Evolutionary conservation across 2,888 invertebrate species (phyloP).

Genomic region (Hofmannophila pseudospretella): DNA sequence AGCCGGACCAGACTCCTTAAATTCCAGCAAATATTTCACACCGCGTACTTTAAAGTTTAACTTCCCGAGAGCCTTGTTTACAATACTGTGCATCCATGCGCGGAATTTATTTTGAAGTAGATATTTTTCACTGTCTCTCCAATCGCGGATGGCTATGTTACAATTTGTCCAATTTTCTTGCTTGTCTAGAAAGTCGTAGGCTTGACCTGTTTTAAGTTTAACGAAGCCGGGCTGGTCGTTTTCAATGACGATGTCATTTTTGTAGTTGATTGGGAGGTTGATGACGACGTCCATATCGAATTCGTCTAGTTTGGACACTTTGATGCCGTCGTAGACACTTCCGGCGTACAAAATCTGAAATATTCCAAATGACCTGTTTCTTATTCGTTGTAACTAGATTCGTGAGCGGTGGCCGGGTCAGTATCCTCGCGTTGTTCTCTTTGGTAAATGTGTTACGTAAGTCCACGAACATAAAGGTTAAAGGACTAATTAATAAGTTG

Average conservation of each 20-base stretch:
- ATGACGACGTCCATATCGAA: constrained; percentile 80
- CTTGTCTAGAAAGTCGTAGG: constrained; percentile 53
- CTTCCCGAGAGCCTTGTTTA: constrained; percentile 59
- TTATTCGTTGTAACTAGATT: no score
- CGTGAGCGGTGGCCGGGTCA: no score
- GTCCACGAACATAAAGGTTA: no score
- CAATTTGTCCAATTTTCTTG: constrained; percentile 53
- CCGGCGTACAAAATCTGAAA: constrained; percentile 67
- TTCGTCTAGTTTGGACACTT: constrained; percentile 77
- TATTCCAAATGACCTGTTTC: no score
- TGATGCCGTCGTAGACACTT: constrained; percentile 79
- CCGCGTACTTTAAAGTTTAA: constrained; percentile 43
- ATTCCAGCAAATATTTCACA: constrained; percentile 41
- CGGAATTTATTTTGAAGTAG: constrained; percentile 68
- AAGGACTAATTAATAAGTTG: no score
- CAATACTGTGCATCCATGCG: constrained; percentile 72
- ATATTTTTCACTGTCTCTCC: constrained; percentile 64
- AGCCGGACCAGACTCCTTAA: constrained; percentile 73
- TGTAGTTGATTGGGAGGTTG: constrained; percentile 65
- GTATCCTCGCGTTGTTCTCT: no score
- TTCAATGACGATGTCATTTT: constrained; percentile 43
- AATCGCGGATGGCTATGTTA: constrained; percentile 53
- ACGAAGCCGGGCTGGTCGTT: constrained; percentile 67
- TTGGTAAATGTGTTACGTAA: no score
- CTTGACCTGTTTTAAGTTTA: constrained; percentile 50